Base-by-base conservation (phyloP, 2,888 invertebrate species). In the Drosophila mayaguana region DNA sequence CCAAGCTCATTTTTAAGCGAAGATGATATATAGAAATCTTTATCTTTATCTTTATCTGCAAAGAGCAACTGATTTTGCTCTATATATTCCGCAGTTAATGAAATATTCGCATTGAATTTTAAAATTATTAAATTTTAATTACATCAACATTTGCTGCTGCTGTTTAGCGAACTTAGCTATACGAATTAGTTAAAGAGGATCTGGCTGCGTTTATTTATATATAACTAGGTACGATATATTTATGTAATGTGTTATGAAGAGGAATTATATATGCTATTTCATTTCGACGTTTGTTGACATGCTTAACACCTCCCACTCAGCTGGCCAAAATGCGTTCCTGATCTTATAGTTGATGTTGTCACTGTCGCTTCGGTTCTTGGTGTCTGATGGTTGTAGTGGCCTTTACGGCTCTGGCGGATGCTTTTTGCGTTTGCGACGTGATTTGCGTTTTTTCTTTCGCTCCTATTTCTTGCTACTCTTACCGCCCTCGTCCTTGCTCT, bases 401-500 rank as follows among this genome's bases (percentile, higher is more conserved):
- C 25, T 25, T 55, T 63, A 71, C 20, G 43, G n/a, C 22, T 73
- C 66, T 60, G 74, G 82, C 69, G 76, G 75, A 40, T 75, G 88
- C 70, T 89, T 90, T 70, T 91, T 92, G 63, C 91, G 91, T 80
- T 91, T 91, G 72, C 91, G 92, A 69, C 88, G 90, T 68, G 90
- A 82, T 78, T 91, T 91, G 67, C 90, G 90, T 78, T 90, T 91
- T 80, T 91, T 91, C 88, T 79, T 91, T 81, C 91, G 88, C 72
- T 91, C 92, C 91, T 91, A 92, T 91, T 92, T 91, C 63, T 91
- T 91, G 61, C 78, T 63, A 72, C 78, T 74, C 76, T 92, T 91
- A 18, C 85, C 76, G 71, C 83, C 79, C 38, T 91, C 91, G 46
- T 91, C 91, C 88, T 92, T 91, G 84, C 91, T 91, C 85, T 93